phyloP scores from a whole-genome alignment of 2,888 invertebrate species.

The Drosophila nr. fundita region DNA sequence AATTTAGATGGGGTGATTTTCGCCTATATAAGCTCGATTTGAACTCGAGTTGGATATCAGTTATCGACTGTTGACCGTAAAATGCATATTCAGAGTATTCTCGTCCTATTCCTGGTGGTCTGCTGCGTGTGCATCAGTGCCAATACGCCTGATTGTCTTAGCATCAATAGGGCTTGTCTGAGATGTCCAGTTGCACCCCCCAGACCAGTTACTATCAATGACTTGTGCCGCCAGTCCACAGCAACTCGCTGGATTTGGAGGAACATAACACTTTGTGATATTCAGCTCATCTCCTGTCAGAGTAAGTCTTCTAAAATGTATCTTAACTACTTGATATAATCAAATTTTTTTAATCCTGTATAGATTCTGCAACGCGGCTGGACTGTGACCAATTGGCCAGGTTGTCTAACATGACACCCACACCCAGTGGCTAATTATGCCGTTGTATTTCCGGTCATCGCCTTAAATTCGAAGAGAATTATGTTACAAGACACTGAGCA shows the following conservation, averaged over 20 bases:
- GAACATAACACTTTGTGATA: constrained; percentile 32
- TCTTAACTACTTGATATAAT: too few relatives aligned
- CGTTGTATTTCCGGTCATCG: neutral
- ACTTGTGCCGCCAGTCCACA: constrained; percentile 17
- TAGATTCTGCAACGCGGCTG: constrained; percentile 23
- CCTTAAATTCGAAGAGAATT: neutral
- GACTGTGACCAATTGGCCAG: constrained; percentile 34
- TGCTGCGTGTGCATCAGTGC: constrained; percentile 22
- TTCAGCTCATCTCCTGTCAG: constrained; percentile 42
- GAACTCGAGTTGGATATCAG: constrained; percentile 8
- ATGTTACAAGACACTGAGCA: constrained; percentile 10
- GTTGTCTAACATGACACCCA: constrained; percentile 32
- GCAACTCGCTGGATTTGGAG: constrained; percentile 33
- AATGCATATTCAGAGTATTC: constrained; percentile 35
- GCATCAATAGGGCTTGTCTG: constrained; percentile 28
- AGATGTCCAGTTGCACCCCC: neutral
- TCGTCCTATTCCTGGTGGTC: constrained; percentile 30
- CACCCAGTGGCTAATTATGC: neutral
- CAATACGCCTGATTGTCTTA: constrained; percentile 23
- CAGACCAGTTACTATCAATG: constrained; percentile 21
- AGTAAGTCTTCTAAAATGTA: constrained; percentile 27
- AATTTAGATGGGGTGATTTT: neutral
- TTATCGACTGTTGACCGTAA: constrained; percentile 12
- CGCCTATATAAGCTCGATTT: constrained; percentile 35
- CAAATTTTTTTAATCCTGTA: neutral